A percentile compares a stretch with the other conserved stretches of the same genome.
These are phyloP conservation scores for Ptychodera flava DNA, from an alignment of 35 echinoderm and acorn worm genomes.

Conservation along the genomic window DNA sequence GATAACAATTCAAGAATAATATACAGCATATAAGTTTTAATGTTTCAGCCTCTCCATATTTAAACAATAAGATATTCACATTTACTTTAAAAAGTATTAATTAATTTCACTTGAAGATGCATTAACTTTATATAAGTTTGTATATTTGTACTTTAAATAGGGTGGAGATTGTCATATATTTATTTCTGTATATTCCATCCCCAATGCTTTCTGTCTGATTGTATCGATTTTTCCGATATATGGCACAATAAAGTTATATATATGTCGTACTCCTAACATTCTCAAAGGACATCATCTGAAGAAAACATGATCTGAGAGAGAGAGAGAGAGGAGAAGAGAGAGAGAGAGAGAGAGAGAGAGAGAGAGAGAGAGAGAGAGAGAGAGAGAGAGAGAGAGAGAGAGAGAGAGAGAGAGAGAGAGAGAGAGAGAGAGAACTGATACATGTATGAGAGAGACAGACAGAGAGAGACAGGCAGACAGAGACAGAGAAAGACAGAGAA, in stretches of 20 bases:
- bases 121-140: too few relatives aligned
- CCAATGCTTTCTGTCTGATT: background rate
- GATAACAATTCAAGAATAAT: too few relatives aligned
- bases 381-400: background rate
- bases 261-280: background rate
- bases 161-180: background rate
- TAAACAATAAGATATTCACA: too few relatives aligned
- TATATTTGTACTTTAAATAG: background rate
- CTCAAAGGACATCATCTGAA: background rate
- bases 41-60: too few relatives aligned
- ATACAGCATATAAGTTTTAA: too few relatives aligned
- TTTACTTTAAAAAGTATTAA: too few relatives aligned
- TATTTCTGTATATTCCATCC: background rate
- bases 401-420: background rate
- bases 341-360: background rate
- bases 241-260: too few relatives aligned
- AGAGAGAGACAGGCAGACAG: background rate
- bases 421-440: background rate
- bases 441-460: background rate
- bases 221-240: too few relatives aligned
- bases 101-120: too few relatives aligned
- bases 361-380: background rate
- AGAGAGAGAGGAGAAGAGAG: background rate
- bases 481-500: background rate
- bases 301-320: background rate